A percentile compares a stretch with the other conserved stretches of the same genome.
phyloP scores from a whole-genome alignment of 2,113 vertebrate genomes.

The Athene cunicularia region DNA sequence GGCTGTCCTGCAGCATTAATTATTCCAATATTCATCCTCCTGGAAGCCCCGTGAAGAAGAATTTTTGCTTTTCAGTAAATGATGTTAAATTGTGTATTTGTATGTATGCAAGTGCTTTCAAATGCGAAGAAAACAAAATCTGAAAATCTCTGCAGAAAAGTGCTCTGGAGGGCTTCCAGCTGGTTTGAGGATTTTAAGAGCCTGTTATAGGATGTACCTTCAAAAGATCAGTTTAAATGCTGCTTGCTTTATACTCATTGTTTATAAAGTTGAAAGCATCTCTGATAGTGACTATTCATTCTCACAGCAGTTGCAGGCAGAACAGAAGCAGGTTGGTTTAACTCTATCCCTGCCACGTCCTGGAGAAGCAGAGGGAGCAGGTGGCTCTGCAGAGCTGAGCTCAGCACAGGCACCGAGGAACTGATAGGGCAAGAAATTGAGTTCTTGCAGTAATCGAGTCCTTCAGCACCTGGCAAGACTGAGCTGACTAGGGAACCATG shows the following conservation, averaged over 20 bases:
- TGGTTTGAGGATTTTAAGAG: conserved; percentile 48
- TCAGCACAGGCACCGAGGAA: neutral
- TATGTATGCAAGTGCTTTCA: neutral
- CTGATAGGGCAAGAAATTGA: neutral
- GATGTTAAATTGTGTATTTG: conserved; percentile 3
- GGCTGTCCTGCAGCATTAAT: neutral
- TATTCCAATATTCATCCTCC: neutral
- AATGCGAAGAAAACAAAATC: conserved; percentile 24
- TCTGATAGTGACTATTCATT: conserved; percentile 34
- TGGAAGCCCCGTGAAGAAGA: neutral
- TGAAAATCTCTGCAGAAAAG: conserved; percentile 24
- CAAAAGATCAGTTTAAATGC: conserved; percentile 56
- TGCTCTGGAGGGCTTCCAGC: conserved; percentile 48
- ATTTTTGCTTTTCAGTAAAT: neutral
- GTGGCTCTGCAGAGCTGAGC: neutral
- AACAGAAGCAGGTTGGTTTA: conserved; percentile 30
- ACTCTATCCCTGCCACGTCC: neutral
- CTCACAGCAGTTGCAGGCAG: neutral
- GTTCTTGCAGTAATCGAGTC: neutral
- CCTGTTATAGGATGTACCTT: conserved; percentile 39
- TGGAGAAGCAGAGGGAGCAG: neutral
- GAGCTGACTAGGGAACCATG: fast-evolving
- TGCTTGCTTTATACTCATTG: conserved; percentile 36
- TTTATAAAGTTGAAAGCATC: conserved; percentile 48
- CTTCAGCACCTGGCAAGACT: neutral